Evolutionary conservation across 2,797 vertebrate species (phyloP), one percentile per base, ranked within the genome.

Genomic region (Sternarchorhynchus goeldii): DNA sequence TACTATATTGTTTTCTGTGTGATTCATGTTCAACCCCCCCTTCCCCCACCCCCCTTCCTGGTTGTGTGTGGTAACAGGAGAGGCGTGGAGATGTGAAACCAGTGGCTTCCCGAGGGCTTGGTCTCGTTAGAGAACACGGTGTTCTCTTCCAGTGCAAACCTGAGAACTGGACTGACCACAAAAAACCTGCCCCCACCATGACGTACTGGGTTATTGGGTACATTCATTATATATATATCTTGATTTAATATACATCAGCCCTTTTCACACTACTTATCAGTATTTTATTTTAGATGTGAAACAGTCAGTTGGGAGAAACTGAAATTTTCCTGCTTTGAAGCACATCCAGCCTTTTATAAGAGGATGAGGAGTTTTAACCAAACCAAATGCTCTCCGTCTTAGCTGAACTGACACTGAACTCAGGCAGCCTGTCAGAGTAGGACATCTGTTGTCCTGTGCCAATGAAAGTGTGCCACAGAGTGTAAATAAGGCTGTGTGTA

Each of bases 151-250:
- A 98, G 88, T 98, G 95, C 84, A 94, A 93, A 87, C 94, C 96
- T 3, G 94, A 95, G 77, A 96, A 95, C 90, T 96, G 97, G 96
- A 92, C 92, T 0, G 96, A 97, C 84, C 94, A 94, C 88, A 97
- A 92, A 90, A 99, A 95, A 83, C 85, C 95, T 0, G 92, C 95
- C 5, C 96, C 98, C 73, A 95, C 93, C 59, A 91, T 98, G 95
- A 94, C 90, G 17, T 99, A 99, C 91, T 99, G 98, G 98, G 97
- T 97, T 57, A 95, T 99, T 21, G 98, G 97, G 98, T 99, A 92
- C 32, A 91, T 78, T 34, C 71, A 73, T 62, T 6, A 50, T 12
- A 50, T 1, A 45, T 8, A 45, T 8, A 45, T 8, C 14, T 34
- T 18, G 29, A 62, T 62, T 62, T 17, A 5, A 12, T 6, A 32